Evolutionary conservation across 2,113 vertebrate species (phyloP), one percentile per base, ranked within the genome.

Genomic region (Barbus barbus): DNA sequence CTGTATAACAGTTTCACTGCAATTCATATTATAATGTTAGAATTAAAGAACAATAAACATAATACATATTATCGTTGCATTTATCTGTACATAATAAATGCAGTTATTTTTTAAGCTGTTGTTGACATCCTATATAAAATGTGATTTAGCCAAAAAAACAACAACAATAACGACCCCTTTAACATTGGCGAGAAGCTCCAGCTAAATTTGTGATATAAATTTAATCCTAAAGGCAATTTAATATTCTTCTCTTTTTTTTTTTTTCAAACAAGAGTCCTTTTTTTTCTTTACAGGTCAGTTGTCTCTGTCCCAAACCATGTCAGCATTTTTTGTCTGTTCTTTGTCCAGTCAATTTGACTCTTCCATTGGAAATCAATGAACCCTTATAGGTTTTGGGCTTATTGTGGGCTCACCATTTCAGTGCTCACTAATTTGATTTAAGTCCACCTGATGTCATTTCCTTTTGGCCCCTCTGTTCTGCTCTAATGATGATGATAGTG

Each of bases 341-440:
- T 20, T 82, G 26, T 69, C 16, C 56, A 83, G 51, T 61, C 26
- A 65, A 73, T 83, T 72, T 71, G 24, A 48, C 65, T 48, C 51
- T 56, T 69, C 11, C 16, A 86, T 72, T 83, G 80, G 61, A 83
- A 86, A 86, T 79, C 85, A 51, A 63, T 83, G 51, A 51, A 61
- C 53, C 28, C 38, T 76, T 41, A 78, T 63, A 36, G 81, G 22
- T 71, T 81, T 51, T 14, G 38, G 28, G 22, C 41, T 85, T n/a
- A n/a, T 67, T 48, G 58, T 63, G 53, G 38, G 51, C 67, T 58
- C 81, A 46, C 69, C 6, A 63, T 58, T n/a, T n/a, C n/a, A n/a
- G n/a, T 78, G 38, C 28, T 76, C 38, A 78, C 18, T 60, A 12
- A 60, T 78, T 71, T 24, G n/a, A 14, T 60, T 44, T 74, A 56